Base-by-base conservation (phyloP, 1,140 invertebrate genomes). In the Parapsyche elsis region DNA sequence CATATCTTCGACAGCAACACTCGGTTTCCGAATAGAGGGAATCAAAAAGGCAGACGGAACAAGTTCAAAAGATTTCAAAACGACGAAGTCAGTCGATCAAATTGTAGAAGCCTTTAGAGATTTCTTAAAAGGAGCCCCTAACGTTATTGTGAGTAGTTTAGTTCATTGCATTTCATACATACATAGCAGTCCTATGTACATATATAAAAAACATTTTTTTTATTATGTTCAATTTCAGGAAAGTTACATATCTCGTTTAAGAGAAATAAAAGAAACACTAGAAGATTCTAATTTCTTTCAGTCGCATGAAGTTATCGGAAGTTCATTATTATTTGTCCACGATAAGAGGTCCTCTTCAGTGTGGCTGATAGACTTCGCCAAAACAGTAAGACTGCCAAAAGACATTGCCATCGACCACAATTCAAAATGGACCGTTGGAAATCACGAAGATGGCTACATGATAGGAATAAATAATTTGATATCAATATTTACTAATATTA, bases 301-400 rank as follows among this genome's bases (percentile, higher is more conserved):
- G 81, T 91, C 91, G 1, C 97, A 99, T 88, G 97, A 99, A 89
- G 92, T 99, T n/a, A 98, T 99, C 81, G 98, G 98, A 53, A 98
- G 96, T 86, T 98, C 97, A 23, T 87, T 99, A 67, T 90, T 99
- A 44, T 99, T 99, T 87, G 96, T 99, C 7, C 98, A 99, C 88
- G 97, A 99, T 86, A 90, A 93, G 16, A 91, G 92, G 76, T 94
- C 93, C 84, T 96, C 97, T 5, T 95, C 94, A 79, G 92, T 99
- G 12, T 99, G 98, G 98, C 92, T 99, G 90, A 99, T 99, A 76
- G 98, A 99, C 89, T 99, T 99, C 88, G 98, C 97, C 9, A 99
- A 99, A 88, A 98, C 97, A 0, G 91, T 96, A 67, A 92, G 92
- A 14, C 88, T 99, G 64, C 96, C 96, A 0, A 90, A 92, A 0